Evolutionary conservation across 1,140 invertebrate species (phyloP), one percentile per base, ranked within the genome.

Genomic region (Thalassaphorura encarpata): DNA sequence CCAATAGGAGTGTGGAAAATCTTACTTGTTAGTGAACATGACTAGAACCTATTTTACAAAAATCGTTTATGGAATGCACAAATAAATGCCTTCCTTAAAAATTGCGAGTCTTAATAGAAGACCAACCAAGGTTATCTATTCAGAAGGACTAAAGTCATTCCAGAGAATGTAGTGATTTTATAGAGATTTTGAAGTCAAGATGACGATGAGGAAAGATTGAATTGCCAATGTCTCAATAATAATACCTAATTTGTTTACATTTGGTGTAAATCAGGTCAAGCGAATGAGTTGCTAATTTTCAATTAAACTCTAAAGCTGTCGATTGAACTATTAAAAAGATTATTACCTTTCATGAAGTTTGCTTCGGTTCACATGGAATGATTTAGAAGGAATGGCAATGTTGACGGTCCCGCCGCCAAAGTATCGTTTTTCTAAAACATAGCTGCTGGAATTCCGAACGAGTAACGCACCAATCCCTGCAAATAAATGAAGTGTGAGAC

Each of bases 331-430:
- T 8, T 23, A 19, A 48, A 53, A 52, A n/a, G 6, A 41, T n/a
- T 33, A 48, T 69, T 73, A 86, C 85, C 81, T 84, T 72, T 89
- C 82, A 69, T 81, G 74, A 16, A 92, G 70, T 28, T 69, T 67
- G 46, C 75, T 68, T 61, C 83, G 76, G 66, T 82, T 80, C 15
- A 83, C 76, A 70, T 88, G 82, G 66, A 80, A 82, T 67, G 80
- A 74, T 70, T 80, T 73, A 47, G 74, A 76, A 33, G 82, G 83
- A 40, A 91, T 73, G 16, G 83, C 79, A 62, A 93, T 83, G 65
- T 87, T 78, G 8, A 96, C 85, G 3, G 89, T 92, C 2, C 93
- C 93, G 29, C 93, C 93, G 23, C 92, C 93, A 75, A 89, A 95
- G 70, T 90, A 96, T 41, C 71, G 74, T 75, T 84, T 89, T 15